phyloP scores from a whole-genome alignment of 2,888 invertebrate species.

The Lycocerus yunnanus region DNA sequence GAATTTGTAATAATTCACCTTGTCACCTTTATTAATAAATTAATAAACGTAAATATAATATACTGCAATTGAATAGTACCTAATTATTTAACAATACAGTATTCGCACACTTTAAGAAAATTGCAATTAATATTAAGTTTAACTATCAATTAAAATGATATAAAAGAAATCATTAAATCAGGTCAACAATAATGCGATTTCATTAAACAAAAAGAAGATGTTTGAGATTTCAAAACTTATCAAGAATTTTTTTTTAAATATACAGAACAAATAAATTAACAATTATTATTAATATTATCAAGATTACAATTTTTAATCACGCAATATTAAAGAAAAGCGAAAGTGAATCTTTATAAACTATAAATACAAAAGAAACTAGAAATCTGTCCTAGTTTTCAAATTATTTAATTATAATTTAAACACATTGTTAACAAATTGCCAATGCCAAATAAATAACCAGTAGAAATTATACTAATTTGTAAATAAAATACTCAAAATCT shows the following conservation, averaged over 20 bases:
- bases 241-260: neutral
- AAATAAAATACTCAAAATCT: neutral
- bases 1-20: neutral
- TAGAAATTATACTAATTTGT: neutral
- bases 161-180: neutral
- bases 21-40: neutral
- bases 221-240: neutral
- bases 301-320: neutral
- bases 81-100: neutral
- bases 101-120: neutral
- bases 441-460: neutral
- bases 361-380: slow-evolving; percentile 4
- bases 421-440: slow-evolving; percentile 2
- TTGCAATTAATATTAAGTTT: neutral
- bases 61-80: neutral
- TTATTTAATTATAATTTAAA: neutral
- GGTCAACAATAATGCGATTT: neutral
- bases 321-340: neutral
- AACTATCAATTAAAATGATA: neutral
- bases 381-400: slow-evolving; percentile 4
- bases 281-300: neutral
- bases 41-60: neutral
- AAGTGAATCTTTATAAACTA: slow-evolving; percentile 1
- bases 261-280: neutral
- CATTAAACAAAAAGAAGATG: neutral